phyloP scores from a whole-genome alignment of 2,797 vertebrate genomes.

The Eleutherodactylus coqui region DNA sequence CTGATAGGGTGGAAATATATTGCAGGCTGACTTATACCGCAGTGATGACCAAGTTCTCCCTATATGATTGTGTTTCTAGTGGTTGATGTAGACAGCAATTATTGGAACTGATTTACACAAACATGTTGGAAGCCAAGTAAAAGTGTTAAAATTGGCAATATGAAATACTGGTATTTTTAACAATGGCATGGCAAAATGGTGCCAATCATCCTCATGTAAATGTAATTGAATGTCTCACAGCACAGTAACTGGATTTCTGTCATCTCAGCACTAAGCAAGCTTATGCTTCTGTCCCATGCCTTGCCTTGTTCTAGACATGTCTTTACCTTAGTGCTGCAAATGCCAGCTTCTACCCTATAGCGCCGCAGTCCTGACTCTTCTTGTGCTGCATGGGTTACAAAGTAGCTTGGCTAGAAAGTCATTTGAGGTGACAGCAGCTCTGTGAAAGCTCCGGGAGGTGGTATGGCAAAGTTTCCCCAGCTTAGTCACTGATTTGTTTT shows the following conservation, averaged over 20 bases:
- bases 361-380: constrained; percentile 31
- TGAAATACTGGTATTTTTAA: too few relatives aligned
- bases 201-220: not conserved
- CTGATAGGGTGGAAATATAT: constrained; percentile 4
- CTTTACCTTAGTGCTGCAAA: not conserved
- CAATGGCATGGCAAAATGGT: not conserved
- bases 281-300: not conserved
- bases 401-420: constrained; percentile 37
- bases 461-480: constrained; percentile 39
- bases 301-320: constrained; percentile 8
- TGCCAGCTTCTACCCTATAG: not conserved
- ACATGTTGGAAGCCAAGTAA: not conserved
- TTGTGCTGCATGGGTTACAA: constrained; percentile 43
- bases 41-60: constrained; percentile 31
- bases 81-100: not conserved
- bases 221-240: not conserved
- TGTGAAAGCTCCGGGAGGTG: constrained; percentile 11
- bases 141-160: not conserved
- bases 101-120: not conserved
- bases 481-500: not conserved
- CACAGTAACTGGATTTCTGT: not conserved
- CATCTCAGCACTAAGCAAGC: not conserved
- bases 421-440: constrained; percentile 53
- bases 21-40: constrained; percentile 35
- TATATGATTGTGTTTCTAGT: not conserved